A percentile compares a stretch with the other conserved stretches of the same genome.
Conservation (phyloP, 2,113 vertebrate genomes). For the Campylorhamphus procurvoides region DNA sequence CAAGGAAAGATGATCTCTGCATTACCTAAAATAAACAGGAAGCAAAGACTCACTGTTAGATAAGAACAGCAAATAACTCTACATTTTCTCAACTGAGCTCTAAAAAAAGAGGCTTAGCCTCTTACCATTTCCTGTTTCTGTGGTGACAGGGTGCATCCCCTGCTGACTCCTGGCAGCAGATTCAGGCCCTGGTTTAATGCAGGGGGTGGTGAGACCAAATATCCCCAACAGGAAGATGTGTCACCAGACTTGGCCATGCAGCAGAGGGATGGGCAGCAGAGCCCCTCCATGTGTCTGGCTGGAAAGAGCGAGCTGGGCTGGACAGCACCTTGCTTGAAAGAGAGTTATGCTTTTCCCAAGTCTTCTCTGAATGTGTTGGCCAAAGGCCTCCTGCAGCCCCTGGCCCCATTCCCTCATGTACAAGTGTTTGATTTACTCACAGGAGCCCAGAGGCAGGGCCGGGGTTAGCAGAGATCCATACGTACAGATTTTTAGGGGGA, state of each 20-base stretch:
- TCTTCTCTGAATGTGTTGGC: neutral
- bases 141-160: neutral
- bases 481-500: accelerated
- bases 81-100: neutral
- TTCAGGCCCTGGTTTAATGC: neutral
- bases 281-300: accelerated
- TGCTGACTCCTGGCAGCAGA: neutral
- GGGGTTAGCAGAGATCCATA: neutral
- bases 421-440: no score
- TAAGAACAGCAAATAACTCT: neutral
- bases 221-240: neutral
- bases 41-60: neutral
- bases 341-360: neutral
- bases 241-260: neutral
- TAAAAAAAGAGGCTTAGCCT: neutral
- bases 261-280: neutral
- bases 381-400: neutral
- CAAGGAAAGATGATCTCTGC: neutral
- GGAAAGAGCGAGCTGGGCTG: neutral
- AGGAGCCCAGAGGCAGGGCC: neutral
- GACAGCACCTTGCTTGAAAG: neutral
- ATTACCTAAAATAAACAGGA: neutral
- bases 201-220: neutral
- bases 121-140: neutral
- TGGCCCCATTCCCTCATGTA: neutral